Evolutionary conservation across 2,113 vertebrate species (phyloP).

Genomic region (Xyliphius kryptos): DNA sequence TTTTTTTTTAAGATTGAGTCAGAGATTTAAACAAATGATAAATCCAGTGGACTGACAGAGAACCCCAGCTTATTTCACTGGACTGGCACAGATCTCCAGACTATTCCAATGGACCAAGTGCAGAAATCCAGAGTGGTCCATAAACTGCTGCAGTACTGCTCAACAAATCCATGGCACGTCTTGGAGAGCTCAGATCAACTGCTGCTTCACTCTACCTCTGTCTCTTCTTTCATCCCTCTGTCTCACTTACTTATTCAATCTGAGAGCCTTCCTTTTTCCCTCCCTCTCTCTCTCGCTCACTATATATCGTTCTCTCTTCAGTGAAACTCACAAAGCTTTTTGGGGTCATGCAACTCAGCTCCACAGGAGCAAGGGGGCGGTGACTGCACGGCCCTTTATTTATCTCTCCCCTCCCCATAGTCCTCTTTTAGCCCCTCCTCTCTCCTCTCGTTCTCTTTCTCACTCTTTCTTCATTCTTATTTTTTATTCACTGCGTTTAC

Average conservation of each 20-base stretch:
- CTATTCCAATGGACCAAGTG: constrained; percentile 30
- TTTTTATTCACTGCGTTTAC: constrained; percentile 64
- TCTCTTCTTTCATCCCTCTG: constrained; percentile 35
- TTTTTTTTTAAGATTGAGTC: neutral
- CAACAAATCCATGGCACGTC: constrained; percentile 55
- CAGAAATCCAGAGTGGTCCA: constrained; percentile 34
- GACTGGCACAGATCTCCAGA: constrained; percentile 19
- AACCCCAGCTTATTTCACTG: neutral
- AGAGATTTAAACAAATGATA: neutral
- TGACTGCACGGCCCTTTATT: constrained; percentile 53
- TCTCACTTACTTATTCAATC: constrained; percentile 41
- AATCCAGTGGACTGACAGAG: neutral
- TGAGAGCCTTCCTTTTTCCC: constrained; percentile 32
- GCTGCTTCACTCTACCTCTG: constrained; percentile 27
- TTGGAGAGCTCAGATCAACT: constrained; percentile 36
- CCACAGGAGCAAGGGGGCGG: constrained; percentile 64
- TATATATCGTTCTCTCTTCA: constrained; percentile 47
- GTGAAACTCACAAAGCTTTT: constrained; percentile 64
- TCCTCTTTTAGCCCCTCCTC: constrained; percentile 41
- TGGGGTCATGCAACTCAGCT: constrained; percentile 59
- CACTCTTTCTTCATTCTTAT: constrained; percentile 60
- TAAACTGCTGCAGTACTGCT: constrained; percentile 34
- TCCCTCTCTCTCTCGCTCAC: constrained; percentile 36
- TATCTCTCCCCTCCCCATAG: constrained; percentile 63
- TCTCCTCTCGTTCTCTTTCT: constrained; percentile 48